Conservation (phyloP, 2,797 vertebrate genomes). For the Sternarchorhynchus goeldii region DNA sequence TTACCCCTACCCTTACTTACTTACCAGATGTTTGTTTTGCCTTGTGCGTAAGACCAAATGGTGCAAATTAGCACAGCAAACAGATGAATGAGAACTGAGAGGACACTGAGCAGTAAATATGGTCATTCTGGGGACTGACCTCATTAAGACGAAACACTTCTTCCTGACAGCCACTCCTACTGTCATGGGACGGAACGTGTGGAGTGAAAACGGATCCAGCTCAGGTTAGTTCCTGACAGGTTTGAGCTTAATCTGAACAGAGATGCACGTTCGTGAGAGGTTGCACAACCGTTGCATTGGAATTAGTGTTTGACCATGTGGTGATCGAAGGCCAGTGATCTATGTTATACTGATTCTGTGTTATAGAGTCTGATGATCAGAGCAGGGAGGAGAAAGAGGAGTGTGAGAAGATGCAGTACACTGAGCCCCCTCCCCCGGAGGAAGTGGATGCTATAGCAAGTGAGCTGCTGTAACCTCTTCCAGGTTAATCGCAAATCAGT, state of each 20-base stretch:
- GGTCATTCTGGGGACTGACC: background rate
- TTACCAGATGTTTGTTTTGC: background rate
- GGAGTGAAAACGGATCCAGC: conserved; percentile 68
- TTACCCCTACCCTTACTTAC: too few relatives aligned
- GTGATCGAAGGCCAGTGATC: background rate
- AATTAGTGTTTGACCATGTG: background rate
- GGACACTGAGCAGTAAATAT: background rate
- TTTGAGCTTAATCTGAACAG: conserved; percentile 56
- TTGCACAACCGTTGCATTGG: too few relatives aligned
- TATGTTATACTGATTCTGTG: background rate
- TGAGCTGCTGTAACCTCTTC: conserved; percentile 41
- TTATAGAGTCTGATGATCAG: conserved; percentile 72
- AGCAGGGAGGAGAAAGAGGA: conserved; percentile 57
- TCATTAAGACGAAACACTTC: conserved; percentile 11
- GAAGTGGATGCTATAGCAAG: conserved; percentile 59
- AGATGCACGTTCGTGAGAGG: background rate
- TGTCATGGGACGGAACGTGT: conserved; percentile 76
- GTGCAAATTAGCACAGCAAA: too few relatives aligned
- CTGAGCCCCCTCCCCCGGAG: conserved; percentile 54
- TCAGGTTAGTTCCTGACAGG: conserved; percentile 61
- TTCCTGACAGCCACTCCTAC: conserved; percentile 68
- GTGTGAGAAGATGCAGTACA: conserved; percentile 56
- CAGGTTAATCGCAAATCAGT: background rate
- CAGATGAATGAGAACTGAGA: background rate
- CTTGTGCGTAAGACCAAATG: background rate